A percentile compares a stretch with the other conserved stretches of the same genome.
Conservation (phyloP, 2,888 invertebrate species). For the Lithophane socia region DNA sequence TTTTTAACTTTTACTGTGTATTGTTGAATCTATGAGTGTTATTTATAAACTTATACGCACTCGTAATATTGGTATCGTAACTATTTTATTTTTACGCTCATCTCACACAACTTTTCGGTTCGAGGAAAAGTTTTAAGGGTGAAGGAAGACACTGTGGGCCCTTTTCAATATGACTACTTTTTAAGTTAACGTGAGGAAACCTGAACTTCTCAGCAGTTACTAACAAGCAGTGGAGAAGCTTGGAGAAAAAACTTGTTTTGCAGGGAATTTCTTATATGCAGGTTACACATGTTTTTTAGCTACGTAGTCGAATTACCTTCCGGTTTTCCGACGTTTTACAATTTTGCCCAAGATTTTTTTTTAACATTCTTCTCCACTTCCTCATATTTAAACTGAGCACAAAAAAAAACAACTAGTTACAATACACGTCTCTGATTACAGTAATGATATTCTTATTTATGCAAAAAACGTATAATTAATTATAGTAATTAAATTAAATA, state of each 20-base stretch:
- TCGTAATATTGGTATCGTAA: background rate
- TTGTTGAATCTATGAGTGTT: background rate
- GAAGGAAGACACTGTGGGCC: background rate
- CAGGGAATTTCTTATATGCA: background rate
- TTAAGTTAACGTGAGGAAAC: background rate
- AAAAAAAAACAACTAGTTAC: background rate
- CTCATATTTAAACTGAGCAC: no score
- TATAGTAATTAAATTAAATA: background rate
- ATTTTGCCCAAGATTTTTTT: background rate
- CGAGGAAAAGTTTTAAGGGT: background rate
- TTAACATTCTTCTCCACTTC: background rate
- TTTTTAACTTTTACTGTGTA: conserved; percentile 32
- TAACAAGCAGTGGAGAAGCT: background rate
- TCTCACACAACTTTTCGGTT: background rate
- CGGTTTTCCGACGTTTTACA: no score
- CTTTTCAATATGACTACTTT: background rate
- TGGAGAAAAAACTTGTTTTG: background rate
- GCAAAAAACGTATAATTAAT: background rate
- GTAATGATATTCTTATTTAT: conserved; percentile 1
- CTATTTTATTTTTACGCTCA: background rate
- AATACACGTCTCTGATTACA: background rate
- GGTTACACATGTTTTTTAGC: background rate
- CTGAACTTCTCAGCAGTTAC: background rate
- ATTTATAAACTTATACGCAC: conserved; percentile 9
- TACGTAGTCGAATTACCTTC: background rate